A percentile compares a stretch with the other conserved stretches of the same genome.
phyloP scores from a whole-genome alignment of 2,888 invertebrate genomes.

The Cantharis lateralis region DNA sequence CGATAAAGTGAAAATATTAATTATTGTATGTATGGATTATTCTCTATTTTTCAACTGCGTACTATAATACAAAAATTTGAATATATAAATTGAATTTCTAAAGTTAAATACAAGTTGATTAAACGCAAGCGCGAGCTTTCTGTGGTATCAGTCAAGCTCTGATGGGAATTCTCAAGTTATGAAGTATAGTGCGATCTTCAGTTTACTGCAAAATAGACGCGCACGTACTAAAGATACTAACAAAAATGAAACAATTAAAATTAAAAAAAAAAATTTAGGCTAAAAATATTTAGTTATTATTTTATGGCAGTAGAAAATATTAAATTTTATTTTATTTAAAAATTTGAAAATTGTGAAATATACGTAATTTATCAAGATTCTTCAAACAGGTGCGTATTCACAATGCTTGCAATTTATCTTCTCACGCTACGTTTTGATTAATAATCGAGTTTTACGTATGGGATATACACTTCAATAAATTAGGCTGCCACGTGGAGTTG shows the following conservation, averaged over 20 bases:
- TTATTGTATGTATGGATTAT: neutral
- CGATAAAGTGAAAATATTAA: neutral
- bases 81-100: neutral
- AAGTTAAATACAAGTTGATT: neutral
- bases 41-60: neutral
- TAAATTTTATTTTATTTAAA: neutral
- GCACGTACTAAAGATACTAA: neutral
- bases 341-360: neutral
- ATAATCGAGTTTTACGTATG: neutral
- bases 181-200: conserved; percentile 13
- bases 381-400: conserved; percentile 8
- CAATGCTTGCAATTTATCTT: neutral
- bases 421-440: neutral
- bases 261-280: neutral
- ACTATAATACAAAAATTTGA: neutral
- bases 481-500: neutral
- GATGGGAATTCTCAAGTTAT: conserved; percentile 5
- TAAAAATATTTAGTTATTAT: neutral
- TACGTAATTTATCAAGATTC: neutral
- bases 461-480: neutral
- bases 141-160: conserved; percentile 8
- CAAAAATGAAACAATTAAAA: neutral
- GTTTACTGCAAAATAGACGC: conserved; percentile 5
- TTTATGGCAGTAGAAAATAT: neutral
- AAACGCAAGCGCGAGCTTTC: conserved; percentile 18